Evolutionary conservation across 2,888 invertebrate species (phyloP).

Genomic region (Eledone cirrhosa): DNA sequence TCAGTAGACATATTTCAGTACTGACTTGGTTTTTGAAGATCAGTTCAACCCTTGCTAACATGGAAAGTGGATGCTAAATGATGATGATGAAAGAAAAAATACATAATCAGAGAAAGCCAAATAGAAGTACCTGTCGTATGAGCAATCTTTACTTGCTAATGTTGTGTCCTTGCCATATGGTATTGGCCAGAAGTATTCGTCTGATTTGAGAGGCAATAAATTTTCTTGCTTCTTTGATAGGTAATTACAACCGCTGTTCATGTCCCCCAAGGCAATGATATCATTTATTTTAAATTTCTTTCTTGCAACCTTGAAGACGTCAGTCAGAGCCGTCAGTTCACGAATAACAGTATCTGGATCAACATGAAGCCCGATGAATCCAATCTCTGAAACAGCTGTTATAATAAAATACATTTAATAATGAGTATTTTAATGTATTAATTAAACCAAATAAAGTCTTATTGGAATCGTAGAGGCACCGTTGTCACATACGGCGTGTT

Average conservation of each 20-base stretch:
- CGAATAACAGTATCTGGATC: conserved; percentile 45
- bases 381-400: conserved; percentile 52
- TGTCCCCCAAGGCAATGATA: conserved; percentile 61
- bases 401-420: neutral
- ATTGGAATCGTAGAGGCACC: too few relatives aligned
- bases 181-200: conserved; percentile 59
- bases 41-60: too few relatives aligned
- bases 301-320: conserved; percentile 42
- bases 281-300: conserved; percentile 35
- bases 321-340: conserved; percentile 48
- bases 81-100: neutral
- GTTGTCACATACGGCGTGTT: too few relatives aligned
- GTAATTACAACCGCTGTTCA: conserved; percentile 64
- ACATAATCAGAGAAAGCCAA: neutral
- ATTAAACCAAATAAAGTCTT: too few relatives aligned
- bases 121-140: conserved; percentile 59
- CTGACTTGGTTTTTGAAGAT: too few relatives aligned
- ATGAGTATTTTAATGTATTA: too few relatives aligned
- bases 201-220: conserved; percentile 43
- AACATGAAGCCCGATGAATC: conserved; percentile 52
- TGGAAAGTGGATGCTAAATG: too few relatives aligned
- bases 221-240: conserved; percentile 43
- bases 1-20: neutral
- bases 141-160: conserved; percentile 49
- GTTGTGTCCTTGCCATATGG: conserved; percentile 61